Base-by-base conservation (phyloP, 2,888 invertebrate species). In the Achlya flavicornis region DNA sequence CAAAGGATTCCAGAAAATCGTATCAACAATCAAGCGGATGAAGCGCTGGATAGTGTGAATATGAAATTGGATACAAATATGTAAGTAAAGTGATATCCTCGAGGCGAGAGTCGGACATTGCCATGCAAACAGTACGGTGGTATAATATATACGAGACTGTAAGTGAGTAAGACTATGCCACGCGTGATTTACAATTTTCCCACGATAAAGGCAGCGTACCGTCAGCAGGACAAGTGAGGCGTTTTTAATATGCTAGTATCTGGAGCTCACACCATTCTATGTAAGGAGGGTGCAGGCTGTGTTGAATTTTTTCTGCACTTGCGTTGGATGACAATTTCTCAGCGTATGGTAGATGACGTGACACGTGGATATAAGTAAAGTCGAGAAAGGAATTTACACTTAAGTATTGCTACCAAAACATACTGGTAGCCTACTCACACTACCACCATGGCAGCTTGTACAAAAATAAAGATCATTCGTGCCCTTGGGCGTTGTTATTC, bases 131-230 rank as follows among this genome's bases (percentile, higher is more conserved):
- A 53, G 53, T 53, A 53, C 53, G 53, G 19, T 53, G 53, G 53
- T 53, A 53, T 62, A 64, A 66, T 62, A 61, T 63, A 65, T 64
- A 62, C 69, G 65, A 67, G 64, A 70, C 67, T 66, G 69, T 66
- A 64, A 68, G 69, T 73, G 67, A 35, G 35, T 35, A 26, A 26
- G 26, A 7, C 71, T 74, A 70, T 68, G 71, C 67, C 72, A 76
- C 77, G 76, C 76, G 76, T 80, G 81, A 81, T 81, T 81, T 81
- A 83, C 80, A 73, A 80, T 77, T 74, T 83, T 84, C 84, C 80
- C 84, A 84, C 83, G 83, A 68, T 66, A 64, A 70, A 57, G 64
- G 66, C 64, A 61, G 14, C 66, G 76, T 77, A 81, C 65, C 64
- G 83, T 72, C 66, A 63, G 73, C 79, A 77, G 70, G 78, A 73